Evolutionary conservation across 2,888 invertebrate genomes (phyloP).

Genomic region (Drosophila picticornis): DNA sequence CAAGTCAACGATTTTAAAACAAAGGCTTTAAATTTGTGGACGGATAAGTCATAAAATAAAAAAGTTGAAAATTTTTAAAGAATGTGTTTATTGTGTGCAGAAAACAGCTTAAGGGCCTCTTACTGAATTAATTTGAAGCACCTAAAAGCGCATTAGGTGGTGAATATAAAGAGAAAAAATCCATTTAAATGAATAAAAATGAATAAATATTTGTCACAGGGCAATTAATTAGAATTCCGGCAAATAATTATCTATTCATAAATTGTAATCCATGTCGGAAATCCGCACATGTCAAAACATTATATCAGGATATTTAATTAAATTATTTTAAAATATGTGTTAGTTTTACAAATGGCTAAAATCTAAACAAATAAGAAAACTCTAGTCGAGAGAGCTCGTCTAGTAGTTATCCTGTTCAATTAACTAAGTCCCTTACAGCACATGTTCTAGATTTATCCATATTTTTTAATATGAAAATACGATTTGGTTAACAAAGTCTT

Average conservation of each 20-base stretch:
- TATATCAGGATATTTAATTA: neutral
- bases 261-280: neutral
- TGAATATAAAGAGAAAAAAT: neutral
- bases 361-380: neutral
- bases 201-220: neutral
- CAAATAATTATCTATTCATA: neutral
- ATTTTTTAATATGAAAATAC: too few species aligned
- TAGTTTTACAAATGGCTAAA: neutral
- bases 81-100: constrained; percentile 61
- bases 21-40: constrained; percentile 19
- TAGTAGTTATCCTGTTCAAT: neutral
- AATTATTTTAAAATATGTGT: neutral
- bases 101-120: constrained; percentile 32
- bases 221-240: neutral
- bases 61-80: constrained; percentile 63
- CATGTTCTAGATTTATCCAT: neutral
- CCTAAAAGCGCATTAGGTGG: too few species aligned
- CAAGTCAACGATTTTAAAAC: constrained; percentile 36
- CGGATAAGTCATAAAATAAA: constrained; percentile 56
- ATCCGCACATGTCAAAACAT: neutral
- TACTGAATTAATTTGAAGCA: neutral
- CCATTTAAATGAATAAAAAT: neutral
- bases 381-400: neutral
- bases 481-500: too few species aligned
- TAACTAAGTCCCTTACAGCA: neutral